Evolutionary conservation across 2,888 invertebrate species (phyloP).

Genomic region (Rhagonycha lutea): DNA sequence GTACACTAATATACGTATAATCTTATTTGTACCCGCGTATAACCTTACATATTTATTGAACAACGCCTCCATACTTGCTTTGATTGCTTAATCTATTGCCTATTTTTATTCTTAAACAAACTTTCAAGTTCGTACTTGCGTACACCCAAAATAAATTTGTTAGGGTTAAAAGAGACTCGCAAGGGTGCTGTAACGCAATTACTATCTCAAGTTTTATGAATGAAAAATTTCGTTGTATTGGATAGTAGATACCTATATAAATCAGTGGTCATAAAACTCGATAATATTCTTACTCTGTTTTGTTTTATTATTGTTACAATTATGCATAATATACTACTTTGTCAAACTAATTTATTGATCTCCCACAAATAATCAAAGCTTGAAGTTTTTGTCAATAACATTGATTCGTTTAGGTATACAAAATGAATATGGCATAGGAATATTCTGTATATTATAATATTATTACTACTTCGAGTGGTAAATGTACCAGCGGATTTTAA

Average conservation of each 20-base stretch:
- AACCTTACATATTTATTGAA: background rate
- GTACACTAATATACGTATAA: slow-evolving; percentile 21
- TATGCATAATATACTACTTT: no score
- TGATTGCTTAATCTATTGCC: background rate
- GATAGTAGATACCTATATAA: background rate
- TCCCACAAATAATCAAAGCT: background rate
- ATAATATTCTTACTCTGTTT: no score
- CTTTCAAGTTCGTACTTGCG: background rate
- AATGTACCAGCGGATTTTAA: slow-evolving; percentile 42
- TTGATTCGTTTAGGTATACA: background rate
- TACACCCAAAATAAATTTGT: background rate
- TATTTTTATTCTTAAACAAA: background rate
- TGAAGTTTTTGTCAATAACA: background rate
- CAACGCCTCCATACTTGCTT: background rate
- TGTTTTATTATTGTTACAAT: no score
- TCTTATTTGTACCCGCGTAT: background rate
- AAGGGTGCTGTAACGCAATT: background rate
- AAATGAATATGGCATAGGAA: background rate
- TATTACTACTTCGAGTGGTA: slow-evolving; percentile 15
- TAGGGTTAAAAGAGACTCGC: background rate
- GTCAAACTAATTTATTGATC: background rate
- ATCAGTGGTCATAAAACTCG: no score
- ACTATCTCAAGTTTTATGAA: background rate
- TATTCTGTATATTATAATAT: no score
- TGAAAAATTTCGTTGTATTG: background rate